Evolutionary conservation across 2,113 vertebrate genomes (phyloP).

Genomic region (Rhinolophus ferrumequinum): DNA sequence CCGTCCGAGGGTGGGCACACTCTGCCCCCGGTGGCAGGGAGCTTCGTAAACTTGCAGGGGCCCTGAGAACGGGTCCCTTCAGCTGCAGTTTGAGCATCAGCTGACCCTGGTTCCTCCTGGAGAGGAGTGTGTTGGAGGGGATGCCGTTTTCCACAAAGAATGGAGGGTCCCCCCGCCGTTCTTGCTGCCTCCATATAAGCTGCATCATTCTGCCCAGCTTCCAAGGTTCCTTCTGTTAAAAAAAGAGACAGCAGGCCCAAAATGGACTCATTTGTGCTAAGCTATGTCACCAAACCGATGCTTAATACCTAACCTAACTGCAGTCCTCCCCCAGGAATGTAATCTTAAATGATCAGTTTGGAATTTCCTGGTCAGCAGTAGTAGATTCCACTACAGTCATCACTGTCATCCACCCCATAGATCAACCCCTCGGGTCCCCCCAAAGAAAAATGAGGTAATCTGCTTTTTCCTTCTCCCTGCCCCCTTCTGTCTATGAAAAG

Average conservation of each 20-base stretch:
- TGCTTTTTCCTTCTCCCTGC: not conserved
- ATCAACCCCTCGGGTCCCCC: not conserved
- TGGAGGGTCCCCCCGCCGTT: not conserved
- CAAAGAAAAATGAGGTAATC: not conserved
- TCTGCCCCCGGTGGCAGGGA: not conserved
- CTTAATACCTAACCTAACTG: too few species aligned
- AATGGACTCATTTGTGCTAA: not conserved
- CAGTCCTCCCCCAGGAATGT: not conserved
- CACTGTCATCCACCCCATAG: not conserved
- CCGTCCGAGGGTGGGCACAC: rapidly evolving
- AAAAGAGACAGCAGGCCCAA: not conserved
- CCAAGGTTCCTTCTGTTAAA: not conserved
- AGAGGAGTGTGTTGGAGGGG: not conserved
- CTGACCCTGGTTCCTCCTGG: rapidly evolving
- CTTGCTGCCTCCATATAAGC: rapidly evolving
- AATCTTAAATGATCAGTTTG: too few species aligned
- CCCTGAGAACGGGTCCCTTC: too few species aligned
- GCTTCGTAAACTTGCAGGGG: not conserved
- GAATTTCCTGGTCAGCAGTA: not conserved
- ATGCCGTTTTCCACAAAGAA: rapidly evolving
- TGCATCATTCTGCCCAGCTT: not conserved
- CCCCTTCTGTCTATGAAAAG: not conserved
- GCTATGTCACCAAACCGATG: not conserved
- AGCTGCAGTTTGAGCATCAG: too few species aligned
- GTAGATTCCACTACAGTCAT: too few species aligned